Evolutionary conservation across 2,888 invertebrate species (phyloP).

Genomic region (Dysmachus trigonus): DNA sequence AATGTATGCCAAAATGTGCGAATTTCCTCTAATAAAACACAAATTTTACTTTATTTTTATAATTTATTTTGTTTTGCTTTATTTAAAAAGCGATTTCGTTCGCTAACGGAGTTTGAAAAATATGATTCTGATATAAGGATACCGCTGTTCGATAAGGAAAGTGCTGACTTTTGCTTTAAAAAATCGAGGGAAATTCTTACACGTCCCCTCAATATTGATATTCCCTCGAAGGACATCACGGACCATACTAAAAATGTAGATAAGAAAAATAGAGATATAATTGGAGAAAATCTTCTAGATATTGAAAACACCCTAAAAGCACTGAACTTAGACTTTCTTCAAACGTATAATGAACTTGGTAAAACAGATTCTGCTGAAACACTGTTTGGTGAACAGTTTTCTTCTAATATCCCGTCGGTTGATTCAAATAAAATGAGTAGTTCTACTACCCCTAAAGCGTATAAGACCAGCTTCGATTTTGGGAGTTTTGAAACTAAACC

Average conservation of each 20-base stretch:
- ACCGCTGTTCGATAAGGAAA: constrained; percentile 77
- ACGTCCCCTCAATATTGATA: constrained; percentile 65
- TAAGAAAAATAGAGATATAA: constrained; percentile 54
- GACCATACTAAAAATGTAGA: neutral
- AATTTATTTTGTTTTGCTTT: constrained; percentile 49
- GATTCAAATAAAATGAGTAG: constrained; percentile 53
- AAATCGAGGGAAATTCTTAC: constrained; percentile 75
- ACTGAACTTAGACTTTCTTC: constrained; percentile 64
- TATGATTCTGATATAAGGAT: constrained; percentile 65
- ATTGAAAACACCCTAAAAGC: constrained; percentile 64
- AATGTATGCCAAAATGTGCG: constrained; percentile 21
- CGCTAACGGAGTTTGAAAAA: constrained; percentile 67
- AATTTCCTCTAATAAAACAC: constrained; percentile 8
- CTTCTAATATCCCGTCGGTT: constrained; percentile 58
- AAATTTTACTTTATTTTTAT: constrained; percentile 50
- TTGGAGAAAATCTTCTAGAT: constrained; percentile 63
- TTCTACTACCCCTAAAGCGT: neutral
- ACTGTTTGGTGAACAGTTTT: constrained; percentile 57
- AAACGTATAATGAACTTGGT: constrained; percentile 64
- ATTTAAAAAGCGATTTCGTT: constrained; percentile 64
- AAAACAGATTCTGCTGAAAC: constrained; percentile 65
- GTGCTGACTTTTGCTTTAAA: constrained; percentile 77
- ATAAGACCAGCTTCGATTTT: neutral
- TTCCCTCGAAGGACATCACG: constrained; percentile 50
- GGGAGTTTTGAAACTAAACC: constrained; percentile 59